Evolutionary conservation across 53 echinoderm and acorn worm species (phyloP).

Genomic region (Crossaster papposus): DNA sequence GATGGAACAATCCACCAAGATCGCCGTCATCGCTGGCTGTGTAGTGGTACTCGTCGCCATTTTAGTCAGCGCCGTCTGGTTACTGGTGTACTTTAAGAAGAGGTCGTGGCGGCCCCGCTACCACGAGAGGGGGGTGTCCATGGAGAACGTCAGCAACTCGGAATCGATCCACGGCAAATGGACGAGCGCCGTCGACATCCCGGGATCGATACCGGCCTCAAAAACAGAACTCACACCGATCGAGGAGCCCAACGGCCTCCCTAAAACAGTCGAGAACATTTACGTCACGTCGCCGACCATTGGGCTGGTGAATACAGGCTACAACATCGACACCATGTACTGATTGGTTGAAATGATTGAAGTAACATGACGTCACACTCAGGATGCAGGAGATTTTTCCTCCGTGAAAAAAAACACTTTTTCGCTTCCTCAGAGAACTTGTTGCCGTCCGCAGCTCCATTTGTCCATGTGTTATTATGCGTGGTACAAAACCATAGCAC

Average conservation of each 20-base stretch:
- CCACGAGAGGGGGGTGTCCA: constrained; percentile 55
- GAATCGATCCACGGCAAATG: constrained; percentile 41
- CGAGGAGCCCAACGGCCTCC: constrained; percentile 15
- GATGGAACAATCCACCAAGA: constrained; percentile 31
- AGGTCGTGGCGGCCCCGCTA: constrained; percentile 46
- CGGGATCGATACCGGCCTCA: constrained; percentile 20
- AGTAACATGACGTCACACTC: not conserved
- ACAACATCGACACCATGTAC: constrained; percentile 48
- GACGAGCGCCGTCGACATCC: constrained; percentile 42
- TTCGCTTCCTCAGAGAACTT: not conserved
- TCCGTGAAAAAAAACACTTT: not conserved
- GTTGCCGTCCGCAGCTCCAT: not conserved
- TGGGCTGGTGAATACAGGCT: constrained; percentile 36
- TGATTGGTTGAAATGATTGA: not conserved
- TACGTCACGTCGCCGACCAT: constrained; percentile 30
- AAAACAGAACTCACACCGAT: constrained; percentile 39
- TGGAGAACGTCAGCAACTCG: constrained; percentile 40
- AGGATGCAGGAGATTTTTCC: not conserved
- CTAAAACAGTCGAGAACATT: constrained; percentile 38
- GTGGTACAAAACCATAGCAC: not conserved
- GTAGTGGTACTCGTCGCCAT: constrained; percentile 1
- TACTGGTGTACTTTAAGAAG: constrained; percentile 47
- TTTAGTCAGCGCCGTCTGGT: constrained; percentile 14
- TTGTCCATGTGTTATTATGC: not conserved
- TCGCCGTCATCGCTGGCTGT: constrained; percentile 25